A percentile compares a stretch with the other conserved stretches of the same genome.
These are phyloP conservation scores for Psittacula derbiana DNA, from an alignment of 2,797 vertebrate species.

Conservation along the genomic window DNA sequence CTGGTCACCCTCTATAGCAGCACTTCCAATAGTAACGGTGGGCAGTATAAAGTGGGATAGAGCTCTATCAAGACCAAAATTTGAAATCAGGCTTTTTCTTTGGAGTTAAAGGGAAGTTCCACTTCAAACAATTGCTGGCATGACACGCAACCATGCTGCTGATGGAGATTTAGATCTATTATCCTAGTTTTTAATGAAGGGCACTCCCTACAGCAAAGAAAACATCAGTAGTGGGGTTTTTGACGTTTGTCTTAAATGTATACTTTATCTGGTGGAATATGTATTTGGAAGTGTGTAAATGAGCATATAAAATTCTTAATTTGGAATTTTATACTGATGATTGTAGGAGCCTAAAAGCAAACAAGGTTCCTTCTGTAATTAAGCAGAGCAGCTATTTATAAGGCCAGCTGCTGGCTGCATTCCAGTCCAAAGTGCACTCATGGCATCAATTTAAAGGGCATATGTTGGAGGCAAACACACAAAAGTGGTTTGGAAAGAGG, in stretches of 20 bases:
- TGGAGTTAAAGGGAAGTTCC: not conserved
- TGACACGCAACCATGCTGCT: not conserved
- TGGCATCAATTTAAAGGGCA: conserved; percentile 50
- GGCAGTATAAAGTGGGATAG: not conserved
- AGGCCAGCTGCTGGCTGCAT: not conserved
- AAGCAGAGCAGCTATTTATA: conserved; percentile 40
- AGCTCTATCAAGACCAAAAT: not conserved
- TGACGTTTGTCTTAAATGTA: not conserved
- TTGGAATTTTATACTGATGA: not conserved
- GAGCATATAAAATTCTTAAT: not conserved
- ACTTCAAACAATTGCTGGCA: not conserved
- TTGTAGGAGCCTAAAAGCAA: not conserved
- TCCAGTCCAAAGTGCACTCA: conserved; percentile 35
- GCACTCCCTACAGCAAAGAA: not conserved
- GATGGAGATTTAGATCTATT: not conserved
- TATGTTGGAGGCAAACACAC: conserved; percentile 1
- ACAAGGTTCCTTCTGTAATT: conserved; percentile 24
- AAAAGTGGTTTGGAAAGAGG: conserved; percentile 25
- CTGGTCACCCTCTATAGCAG: rapidly evolving
- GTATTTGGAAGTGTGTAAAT: not conserved
- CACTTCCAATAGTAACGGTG: not conserved
- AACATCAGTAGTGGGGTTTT: not conserved
- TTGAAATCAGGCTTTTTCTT: not conserved
- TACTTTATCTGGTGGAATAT: not conserved
- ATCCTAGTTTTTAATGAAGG: not conserved